Percentiles rank a stretch among this genome's conserved stretches.
Conservation (phyloP, 2,888 invertebrate genomes). For the Graphium colonna region DNA sequence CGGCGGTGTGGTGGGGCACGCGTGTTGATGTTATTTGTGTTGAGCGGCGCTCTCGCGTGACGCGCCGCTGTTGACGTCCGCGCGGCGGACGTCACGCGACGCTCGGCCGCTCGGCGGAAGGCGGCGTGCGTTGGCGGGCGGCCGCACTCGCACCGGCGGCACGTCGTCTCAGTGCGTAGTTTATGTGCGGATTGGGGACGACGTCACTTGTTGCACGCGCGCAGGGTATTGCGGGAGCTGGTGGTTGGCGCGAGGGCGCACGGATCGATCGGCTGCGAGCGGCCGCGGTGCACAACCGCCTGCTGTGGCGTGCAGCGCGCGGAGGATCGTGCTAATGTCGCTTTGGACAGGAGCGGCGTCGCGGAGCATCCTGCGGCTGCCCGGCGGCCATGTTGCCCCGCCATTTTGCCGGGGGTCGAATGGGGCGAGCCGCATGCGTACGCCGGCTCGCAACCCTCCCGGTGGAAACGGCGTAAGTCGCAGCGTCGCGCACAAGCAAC, state of each 20-base stretch:
- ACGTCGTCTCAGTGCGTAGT: conserved; percentile 52
- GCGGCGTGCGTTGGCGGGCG: conserved; percentile 71
- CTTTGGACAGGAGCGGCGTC: conserved; percentile 66
- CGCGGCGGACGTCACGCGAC: conserved; percentile 72
- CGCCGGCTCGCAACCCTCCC: conserved; percentile 65
- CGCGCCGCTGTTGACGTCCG: conserved; percentile 71
- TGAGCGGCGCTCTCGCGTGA: conserved; percentile 54
- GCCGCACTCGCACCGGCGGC: conserved; percentile 65
- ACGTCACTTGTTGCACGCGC: conserved; percentile 77
- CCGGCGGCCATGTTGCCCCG: conserved; percentile 79
- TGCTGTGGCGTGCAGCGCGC: conserved; percentile 60
- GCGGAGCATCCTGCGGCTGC: conserved; percentile 75
- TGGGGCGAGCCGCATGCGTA: conserved; percentile 76
- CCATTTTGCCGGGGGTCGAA: conserved; percentile 77
- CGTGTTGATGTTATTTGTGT: conserved; percentile 60
- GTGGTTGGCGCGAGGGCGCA: conserved; percentile 46
- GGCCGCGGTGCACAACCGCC: conserved; percentile 55
- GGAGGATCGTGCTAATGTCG: conserved; percentile 64
- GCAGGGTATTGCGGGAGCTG: conserved; percentile 46
- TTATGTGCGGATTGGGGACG: conserved; percentile 44
- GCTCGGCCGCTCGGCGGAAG: conserved; percentile 67
- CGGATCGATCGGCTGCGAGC: conserved; percentile 57
- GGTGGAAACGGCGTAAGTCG: conserved; percentile 63
- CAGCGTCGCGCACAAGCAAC: conserved; percentile 40
- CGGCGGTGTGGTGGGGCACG: conserved; percentile 35